Conservation (phyloP, 2,113 vertebrate species). For the Ursus arctos region DNA sequence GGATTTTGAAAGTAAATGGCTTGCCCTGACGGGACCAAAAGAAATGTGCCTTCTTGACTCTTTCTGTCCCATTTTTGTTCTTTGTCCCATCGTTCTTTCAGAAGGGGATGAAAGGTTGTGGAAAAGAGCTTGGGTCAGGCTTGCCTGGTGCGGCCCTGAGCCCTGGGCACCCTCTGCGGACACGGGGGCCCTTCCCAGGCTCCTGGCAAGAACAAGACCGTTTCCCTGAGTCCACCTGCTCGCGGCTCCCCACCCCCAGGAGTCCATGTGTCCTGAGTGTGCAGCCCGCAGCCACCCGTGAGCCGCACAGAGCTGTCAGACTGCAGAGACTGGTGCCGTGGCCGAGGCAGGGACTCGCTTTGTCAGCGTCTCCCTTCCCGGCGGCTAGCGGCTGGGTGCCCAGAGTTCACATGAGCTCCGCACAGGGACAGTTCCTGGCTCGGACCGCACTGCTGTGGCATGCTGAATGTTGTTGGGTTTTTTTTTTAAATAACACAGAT, state of each 20-base stretch:
- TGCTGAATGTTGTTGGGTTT: background rate
- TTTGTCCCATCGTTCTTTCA: background rate
- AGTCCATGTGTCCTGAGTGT: fast-evolving
- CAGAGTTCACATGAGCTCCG: background rate
- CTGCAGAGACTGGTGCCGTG: background rate
- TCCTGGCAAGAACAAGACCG: background rate
- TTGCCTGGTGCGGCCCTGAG: background rate
- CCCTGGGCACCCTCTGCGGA: background rate
- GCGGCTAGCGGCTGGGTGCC: no score
- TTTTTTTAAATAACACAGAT: background rate
- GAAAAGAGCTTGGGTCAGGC: background rate
- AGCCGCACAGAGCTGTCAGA: background rate
- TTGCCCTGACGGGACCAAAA: background rate
- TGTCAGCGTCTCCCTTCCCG: background rate
- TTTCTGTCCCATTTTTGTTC: background rate
- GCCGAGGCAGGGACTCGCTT: background rate
- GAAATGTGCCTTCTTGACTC: background rate
- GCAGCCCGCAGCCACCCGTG: background rate
- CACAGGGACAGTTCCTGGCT: background rate
- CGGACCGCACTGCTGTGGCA: background rate
- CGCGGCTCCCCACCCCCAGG: fast-evolving
- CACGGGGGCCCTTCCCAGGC: background rate
- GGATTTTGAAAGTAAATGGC: background rate
- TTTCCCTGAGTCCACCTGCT: background rate
- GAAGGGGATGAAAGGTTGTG: background rate